Evolutionary conservation across 2,113 vertebrate genomes (phyloP).

Genomic region (Otus sunia): DNA sequence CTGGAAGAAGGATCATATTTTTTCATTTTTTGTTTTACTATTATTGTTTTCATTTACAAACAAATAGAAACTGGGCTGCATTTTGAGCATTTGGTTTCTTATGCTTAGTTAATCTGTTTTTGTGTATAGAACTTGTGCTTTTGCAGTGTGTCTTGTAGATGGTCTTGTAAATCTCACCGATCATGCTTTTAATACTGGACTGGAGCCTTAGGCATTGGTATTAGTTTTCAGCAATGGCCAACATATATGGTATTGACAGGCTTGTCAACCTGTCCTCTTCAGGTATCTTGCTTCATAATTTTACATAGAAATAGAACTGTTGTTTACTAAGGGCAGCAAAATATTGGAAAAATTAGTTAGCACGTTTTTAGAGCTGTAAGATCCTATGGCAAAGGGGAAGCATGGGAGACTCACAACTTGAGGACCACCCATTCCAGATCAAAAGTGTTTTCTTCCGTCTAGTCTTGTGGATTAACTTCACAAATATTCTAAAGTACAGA

Average conservation of each 20-base stretch:
- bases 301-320: not conserved
- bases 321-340: not conserved
- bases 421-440: not conserved
- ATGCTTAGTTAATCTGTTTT: not conserved
- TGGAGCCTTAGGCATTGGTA: not conserved
- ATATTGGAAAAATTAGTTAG: not conserved
- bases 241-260: not conserved
- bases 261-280: not conserved
- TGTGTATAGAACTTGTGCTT: not conserved
- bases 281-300: not conserved
- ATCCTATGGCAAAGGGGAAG: not conserved
- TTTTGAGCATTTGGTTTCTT: not conserved
- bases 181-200: not conserved
- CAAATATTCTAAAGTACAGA: not conserved
- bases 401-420: not conserved
- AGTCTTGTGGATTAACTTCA: not conserved
- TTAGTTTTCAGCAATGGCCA: not conserved
- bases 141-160: not conserved
- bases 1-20: accelerated
- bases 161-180: not conserved
- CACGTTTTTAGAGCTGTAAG: not conserved
- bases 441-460: not conserved
- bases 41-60: not conserved
- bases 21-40: not conserved
- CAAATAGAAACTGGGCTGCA: not conserved